phyloP scores from a whole-genome alignment of 2,797 vertebrate species.

The Ceryle rudis region DNA sequence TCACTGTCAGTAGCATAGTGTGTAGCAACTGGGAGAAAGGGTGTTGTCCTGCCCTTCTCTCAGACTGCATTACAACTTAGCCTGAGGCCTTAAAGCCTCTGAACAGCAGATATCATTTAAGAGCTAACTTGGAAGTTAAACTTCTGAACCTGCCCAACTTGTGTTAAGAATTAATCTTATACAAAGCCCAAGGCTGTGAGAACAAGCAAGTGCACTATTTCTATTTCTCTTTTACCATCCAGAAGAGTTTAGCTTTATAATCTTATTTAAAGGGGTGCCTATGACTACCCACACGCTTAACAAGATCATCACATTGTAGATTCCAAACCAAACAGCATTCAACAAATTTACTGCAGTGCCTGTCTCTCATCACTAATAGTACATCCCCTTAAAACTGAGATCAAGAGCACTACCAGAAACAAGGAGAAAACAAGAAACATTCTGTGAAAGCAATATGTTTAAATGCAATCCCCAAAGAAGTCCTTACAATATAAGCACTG shows the following conservation, averaged over 20 bases:
- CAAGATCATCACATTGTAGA: not conserved
- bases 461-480: not conserved
- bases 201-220: not conserved
- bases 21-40: not conserved
- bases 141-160: not conserved
- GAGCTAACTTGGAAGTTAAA: not conserved
- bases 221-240: not conserved
- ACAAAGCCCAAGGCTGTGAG: not conserved
- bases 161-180: not conserved
- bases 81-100: not conserved
- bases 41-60: not conserved
- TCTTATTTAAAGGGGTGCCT: not conserved
- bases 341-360: not conserved
- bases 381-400: not conserved
- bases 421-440: not conserved
- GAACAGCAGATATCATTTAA: not conserved
- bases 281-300: not conserved
- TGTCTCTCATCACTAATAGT: not conserved
- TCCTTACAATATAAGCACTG: not conserved
- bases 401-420: not conserved
- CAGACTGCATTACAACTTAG: not conserved
- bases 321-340: conserved; percentile 7
- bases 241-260: not conserved
- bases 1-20: not conserved
- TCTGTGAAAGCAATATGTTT: not conserved